Evolutionary conservation across 2,888 invertebrate genomes (phyloP), one percentile per base, ranked within the genome.

Genomic region (Yponomeuta cagnagella): DNA sequence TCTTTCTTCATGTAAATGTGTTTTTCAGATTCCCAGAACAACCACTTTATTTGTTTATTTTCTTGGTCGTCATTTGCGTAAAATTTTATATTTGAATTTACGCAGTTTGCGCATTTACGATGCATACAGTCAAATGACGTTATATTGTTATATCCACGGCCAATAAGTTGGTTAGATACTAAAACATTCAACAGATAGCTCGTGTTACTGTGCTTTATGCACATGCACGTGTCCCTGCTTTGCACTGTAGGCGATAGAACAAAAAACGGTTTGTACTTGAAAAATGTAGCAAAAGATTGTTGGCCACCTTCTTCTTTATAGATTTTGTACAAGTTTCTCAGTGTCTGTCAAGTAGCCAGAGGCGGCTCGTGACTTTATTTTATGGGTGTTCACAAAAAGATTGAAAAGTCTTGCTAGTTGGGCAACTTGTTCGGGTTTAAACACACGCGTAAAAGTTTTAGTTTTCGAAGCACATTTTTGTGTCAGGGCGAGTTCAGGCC

Each of bases 51-150:
- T 12, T 66, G 5, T 31, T 66, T 31, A 33, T 31, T 33, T 23
- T 66, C 66, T 31, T 31, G 15, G 66, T 66, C 31, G 12, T 31
- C 12, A 33, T 66, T 31, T 37, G 15, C 31, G 66, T 66, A 1
- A 66, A 66, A 66, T 66, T 66, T 31, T 66, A 31, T 33, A 31
- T 10, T 15, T 33, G 66, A 37, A 37, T 31, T 66, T 4, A 33
- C 37, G 15, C 43, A 71, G 6, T 68, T 37, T 68, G 68, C 33
- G 58, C 68, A 71, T 67, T 71, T 71, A 63, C 68, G 12, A 71
- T 71, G 63, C 63, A 71, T 71, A n/a, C 71, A 71, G 12, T 71
- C 68, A 71, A 37, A 71, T n/a, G 48, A 64, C 64, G 15, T 63
- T 63, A 23, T 10, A 12, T 70, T 65, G 65, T 65, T 3, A 3